A percentile compares a stretch with the other conserved stretches of the same genome.
Conservation (phyloP, 2,113 vertebrate genomes). For the Mugil cephalus region DNA sequence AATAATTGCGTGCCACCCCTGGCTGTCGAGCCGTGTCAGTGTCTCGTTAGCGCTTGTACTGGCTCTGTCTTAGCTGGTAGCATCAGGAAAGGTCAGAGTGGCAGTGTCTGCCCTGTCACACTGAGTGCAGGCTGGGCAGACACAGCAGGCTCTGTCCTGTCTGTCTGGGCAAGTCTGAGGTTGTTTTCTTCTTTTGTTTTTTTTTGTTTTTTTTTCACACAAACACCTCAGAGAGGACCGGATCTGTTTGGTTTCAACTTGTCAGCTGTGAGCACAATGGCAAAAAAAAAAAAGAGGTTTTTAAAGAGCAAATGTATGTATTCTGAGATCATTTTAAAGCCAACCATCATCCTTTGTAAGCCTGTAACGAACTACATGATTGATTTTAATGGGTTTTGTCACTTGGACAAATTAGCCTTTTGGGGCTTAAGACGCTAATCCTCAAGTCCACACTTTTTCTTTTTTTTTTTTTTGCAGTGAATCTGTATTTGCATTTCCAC, state of each 20-base stretch:
- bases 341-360: too few relatives aligned
- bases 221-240: conserved; percentile 1
- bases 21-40: conserved; percentile 76
- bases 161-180: conserved; percentile 35
- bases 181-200: not conserved
- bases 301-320: conserved; percentile 7
- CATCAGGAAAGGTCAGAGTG: conserved; percentile 73
- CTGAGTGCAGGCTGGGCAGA: conserved; percentile 48
- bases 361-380: too few relatives aligned
- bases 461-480: not conserved
- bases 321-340: not conserved
- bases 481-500: too few relatives aligned
- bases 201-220: conserved; percentile 1
- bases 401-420: too few relatives aligned
- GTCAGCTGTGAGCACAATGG: conserved; percentile 14
- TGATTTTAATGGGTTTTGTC: too few relatives aligned
- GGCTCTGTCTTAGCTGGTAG: conserved; percentile 67
- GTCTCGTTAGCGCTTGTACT: conserved; percentile 72
- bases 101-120: conserved; percentile 64
- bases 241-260: conserved; percentile 24
- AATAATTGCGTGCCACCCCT: conserved; percentile 71
- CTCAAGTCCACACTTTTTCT: too few relatives aligned
- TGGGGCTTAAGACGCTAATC: too few relatives aligned
- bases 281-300: not conserved
- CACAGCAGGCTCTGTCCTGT: conserved; percentile 31